Evolutionary conservation across 2,113 vertebrate genomes (phyloP).

Genomic region (Gracilinanus agilis): DNA sequence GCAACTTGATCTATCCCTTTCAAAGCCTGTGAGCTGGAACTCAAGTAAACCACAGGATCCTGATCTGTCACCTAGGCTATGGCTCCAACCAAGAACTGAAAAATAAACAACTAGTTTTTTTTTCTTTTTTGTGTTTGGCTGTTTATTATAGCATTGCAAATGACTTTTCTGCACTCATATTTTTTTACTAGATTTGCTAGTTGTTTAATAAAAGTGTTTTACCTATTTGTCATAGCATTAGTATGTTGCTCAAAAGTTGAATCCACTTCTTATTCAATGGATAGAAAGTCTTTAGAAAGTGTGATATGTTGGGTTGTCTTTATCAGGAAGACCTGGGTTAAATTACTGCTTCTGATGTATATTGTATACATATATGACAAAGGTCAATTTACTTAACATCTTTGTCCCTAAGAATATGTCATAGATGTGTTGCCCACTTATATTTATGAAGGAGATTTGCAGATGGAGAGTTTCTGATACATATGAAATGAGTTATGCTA

Average conservation of each 20-base stretch:
- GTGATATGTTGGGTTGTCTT: rapidly evolving
- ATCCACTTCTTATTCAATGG: not conserved
- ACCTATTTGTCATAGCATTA: not conserved
- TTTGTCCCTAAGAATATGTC: not conserved
- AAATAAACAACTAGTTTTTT: not conserved
- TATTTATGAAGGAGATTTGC: not conserved
- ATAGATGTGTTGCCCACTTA: not conserved
- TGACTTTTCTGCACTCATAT: not conserved
- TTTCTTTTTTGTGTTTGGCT: not conserved
- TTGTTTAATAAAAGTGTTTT: not conserved
- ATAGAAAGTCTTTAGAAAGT: not conserved
- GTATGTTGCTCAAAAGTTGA: not conserved
- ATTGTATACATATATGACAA: not conserved
- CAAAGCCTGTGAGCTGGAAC: slow-evolving; percentile 10
- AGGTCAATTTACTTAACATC: not conserved
- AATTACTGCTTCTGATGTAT: not conserved
- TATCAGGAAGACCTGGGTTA: not conserved
- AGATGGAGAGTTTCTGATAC: not conserved
- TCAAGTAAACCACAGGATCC: not conserved
- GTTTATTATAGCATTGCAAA: not conserved
- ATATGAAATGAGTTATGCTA: not conserved
- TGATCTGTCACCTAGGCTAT: not conserved
- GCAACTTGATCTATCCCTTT: slow-evolving; percentile 48
- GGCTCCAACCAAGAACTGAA: not conserved
- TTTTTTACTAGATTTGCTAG: not conserved